Percentiles rank a stretch among this genome's conserved stretches.
Evolutionary conservation across 2,797 vertebrate genomes (phyloP).

Genomic region (Pseudochromis fuscus): DNA sequence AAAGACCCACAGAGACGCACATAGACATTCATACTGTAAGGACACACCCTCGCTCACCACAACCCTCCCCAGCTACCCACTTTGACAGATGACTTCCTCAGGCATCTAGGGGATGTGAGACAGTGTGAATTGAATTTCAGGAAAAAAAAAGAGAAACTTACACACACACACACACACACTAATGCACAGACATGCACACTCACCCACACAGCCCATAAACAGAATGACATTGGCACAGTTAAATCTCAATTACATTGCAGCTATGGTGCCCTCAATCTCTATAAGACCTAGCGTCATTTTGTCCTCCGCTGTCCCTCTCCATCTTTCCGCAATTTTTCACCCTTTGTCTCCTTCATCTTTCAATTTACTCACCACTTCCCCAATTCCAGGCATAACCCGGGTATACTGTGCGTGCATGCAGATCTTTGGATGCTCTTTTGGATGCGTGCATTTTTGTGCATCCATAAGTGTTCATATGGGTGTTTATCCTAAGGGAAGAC

Average conservation of each 20-base stretch:
- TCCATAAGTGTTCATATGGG: neutral
- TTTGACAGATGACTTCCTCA: conserved; percentile 67
- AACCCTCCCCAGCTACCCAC: conserved; percentile 35
- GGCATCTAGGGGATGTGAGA: conserved; percentile 47
- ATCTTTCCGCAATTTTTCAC: conserved; percentile 17
- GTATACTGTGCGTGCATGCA: neutral
- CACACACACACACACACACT: conserved; percentile 16
- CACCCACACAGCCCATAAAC: conserved; percentile 28
- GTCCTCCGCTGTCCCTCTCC: conserved; percentile 26
- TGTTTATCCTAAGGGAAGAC: conserved; percentile 31
- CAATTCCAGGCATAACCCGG: neutral
- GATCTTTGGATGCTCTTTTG: neutral
- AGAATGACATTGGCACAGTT: conserved; percentile 60
- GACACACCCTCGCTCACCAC: conserved; percentile 42
- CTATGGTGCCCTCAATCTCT: conserved; percentile 58
- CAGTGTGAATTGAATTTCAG: conserved; percentile 69
- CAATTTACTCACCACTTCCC: conserved; percentile 13
- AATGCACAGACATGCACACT: conserved; percentile 8
- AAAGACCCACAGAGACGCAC: conserved; percentile 37
- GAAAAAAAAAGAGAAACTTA: neutral
- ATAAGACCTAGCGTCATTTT: conserved; percentile 21
- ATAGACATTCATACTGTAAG: conserved; percentile 11
- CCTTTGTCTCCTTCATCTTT: conserved; percentile 20
- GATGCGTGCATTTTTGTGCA: conserved; percentile 8
- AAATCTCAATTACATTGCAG: conserved; percentile 52